Percentiles rank a stretch among this genome's conserved stretches.
Conservation (phyloP, 2,888 invertebrate genomes). For the Aspidiotus destructor region DNA sequence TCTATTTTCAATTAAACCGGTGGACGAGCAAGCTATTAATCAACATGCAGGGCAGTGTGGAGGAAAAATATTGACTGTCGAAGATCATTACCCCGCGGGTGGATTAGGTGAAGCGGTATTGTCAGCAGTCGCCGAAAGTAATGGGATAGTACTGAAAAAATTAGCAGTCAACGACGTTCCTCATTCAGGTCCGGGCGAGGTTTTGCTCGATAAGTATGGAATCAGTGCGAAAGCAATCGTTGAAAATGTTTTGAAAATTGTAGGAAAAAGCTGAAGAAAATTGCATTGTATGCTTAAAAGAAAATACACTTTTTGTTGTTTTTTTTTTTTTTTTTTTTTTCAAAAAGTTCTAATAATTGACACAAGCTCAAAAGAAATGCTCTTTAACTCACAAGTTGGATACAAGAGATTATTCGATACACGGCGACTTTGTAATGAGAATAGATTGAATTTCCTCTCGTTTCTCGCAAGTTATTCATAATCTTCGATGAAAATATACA, state of each 20-base stretch:
- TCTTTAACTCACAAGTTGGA: too few relatives aligned
- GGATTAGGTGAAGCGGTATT: conserved; percentile 93
- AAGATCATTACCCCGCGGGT: conserved; percentile 95
- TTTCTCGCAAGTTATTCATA: too few relatives aligned
- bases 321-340: too few relatives aligned
- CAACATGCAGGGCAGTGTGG: conserved; percentile 66
- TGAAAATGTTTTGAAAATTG: conserved; percentile 37
- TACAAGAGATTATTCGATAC: too few relatives aligned
- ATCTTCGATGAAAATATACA: too few relatives aligned
- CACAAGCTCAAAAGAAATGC: too few relatives aligned
- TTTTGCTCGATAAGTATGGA: conserved; percentile 78
- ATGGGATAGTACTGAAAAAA: conserved; percentile 61
- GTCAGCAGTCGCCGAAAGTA: conserved; percentile 63
- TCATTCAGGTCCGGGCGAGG: conserved; percentile 81
- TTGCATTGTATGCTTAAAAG: too few relatives aligned
- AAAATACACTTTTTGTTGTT: too few relatives aligned
- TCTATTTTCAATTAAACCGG: conserved; percentile 91
- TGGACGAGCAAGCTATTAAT: conserved; percentile 69
- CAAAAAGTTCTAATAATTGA: too few relatives aligned
- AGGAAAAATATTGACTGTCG: conserved; percentile 80
- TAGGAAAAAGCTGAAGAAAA: too few relatives aligned
- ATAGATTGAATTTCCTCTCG: too few relatives aligned
- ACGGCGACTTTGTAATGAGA: too few relatives aligned
- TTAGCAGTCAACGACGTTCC: conserved; percentile 75
- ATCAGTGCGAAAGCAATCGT: conserved; percentile 74